Evolutionary conservation across 2,113 vertebrate genomes (phyloP).

Genomic region (Tautogolabrus adspersus): DNA sequence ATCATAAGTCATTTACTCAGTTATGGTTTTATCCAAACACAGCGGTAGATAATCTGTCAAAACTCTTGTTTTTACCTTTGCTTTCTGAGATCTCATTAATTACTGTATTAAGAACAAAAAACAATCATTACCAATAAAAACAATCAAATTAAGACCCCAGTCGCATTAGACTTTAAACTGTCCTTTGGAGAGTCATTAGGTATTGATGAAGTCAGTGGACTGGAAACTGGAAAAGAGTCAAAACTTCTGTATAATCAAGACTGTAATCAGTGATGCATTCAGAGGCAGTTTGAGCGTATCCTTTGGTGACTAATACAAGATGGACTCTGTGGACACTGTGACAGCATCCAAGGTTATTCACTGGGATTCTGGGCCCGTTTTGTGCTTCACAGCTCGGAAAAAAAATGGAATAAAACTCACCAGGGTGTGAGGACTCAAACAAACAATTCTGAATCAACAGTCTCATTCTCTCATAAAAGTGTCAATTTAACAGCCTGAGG

Average conservation of each 20-base stretch:
- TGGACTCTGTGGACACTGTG: slow-evolving; percentile 19
- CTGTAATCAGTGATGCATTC: slow-evolving; percentile 22
- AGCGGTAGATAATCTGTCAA: no score
- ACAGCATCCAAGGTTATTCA: slow-evolving; percentile 19
- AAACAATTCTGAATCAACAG: slow-evolving; percentile 54
- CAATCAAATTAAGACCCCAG: neutral
- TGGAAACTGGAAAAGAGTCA: slow-evolving; percentile 4
- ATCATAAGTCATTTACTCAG: no score
- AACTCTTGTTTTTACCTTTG: no score
- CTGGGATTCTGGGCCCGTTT: slow-evolving; percentile 27
- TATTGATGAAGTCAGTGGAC: slow-evolving; percentile 14
- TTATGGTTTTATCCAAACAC: no score
- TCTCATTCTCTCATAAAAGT: slow-evolving; percentile 7
- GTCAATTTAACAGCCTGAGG: slow-evolving; percentile 35
- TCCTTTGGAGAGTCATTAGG: slow-evolving; percentile 5
- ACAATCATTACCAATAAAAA: neutral
- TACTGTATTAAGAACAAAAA: no score
- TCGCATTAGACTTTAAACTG: slow-evolving; percentile 12
- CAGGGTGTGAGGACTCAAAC: slow-evolving; percentile 46
- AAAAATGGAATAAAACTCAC: slow-evolving; percentile 50
- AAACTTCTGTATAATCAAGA: slow-evolving; percentile 17
- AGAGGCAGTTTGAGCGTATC: slow-evolving; percentile 12
- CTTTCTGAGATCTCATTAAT: no score
- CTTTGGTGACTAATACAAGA: slow-evolving; percentile 11
- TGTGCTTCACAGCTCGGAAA: slow-evolving; percentile 20